These are phyloP conservation scores for Pterocles burchelli DNA, from an alignment of 2,113 vertebrate species.

Conservation along the genomic window DNA sequence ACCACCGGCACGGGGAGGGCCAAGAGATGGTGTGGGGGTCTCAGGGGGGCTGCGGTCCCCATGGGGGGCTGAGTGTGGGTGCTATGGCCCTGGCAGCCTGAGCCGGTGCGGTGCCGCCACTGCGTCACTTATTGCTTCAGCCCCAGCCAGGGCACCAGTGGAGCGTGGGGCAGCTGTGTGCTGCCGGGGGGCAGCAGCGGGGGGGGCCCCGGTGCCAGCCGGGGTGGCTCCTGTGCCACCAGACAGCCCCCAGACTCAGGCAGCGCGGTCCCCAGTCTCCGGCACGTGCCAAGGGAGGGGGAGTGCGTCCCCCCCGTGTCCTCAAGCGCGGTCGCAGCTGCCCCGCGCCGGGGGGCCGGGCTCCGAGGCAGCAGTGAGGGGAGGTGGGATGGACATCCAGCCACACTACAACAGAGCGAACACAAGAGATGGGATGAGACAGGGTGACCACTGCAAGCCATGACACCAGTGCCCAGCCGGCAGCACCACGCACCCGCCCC, in stretches of 20 bases:
- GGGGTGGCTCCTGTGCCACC: not conserved
- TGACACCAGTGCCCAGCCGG: not conserved
- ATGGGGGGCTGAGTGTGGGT: rapidly evolving
- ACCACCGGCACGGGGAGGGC: not conserved
- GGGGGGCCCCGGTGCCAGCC: not conserved
- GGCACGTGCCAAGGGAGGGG: not conserved
- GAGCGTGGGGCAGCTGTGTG: not conserved
- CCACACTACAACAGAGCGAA: constrained; percentile 67
- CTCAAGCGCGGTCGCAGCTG: not conserved
- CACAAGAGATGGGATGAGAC: constrained; percentile 66
- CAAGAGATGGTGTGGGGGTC: not conserved
- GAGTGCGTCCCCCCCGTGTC: not conserved
- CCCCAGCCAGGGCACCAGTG: not conserved
- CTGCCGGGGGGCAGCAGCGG: not conserved
- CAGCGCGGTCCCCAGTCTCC: not conserved
- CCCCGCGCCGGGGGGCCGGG: not conserved
- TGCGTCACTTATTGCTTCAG: not conserved
- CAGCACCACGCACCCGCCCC: not conserved
- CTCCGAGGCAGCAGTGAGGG: constrained; percentile 34
- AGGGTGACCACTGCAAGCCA: not conserved
- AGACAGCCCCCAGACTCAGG: no score
- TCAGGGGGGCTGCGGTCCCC: not conserved
- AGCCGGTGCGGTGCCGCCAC: not conserved
- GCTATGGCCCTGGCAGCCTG: not conserved
- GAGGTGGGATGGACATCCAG: constrained; percentile 66